Evolutionary conservation across 2,797 vertebrate species (phyloP).

Genomic region (Danionella dracula): DNA sequence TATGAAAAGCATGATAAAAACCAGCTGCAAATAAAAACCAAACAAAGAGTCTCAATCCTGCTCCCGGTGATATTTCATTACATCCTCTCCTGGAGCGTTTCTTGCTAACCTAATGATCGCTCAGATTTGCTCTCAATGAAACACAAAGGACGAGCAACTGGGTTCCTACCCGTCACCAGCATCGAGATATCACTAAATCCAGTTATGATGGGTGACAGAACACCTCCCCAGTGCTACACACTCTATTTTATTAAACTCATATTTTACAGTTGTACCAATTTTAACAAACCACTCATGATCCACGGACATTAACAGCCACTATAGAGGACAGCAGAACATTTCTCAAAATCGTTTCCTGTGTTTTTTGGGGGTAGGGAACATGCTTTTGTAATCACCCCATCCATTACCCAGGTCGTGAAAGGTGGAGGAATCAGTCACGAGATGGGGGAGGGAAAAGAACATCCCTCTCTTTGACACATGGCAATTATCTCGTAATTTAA

Average conservation of each 20-base stretch:
- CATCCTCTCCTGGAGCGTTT: background rate
- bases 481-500: conserved; percentile 9
- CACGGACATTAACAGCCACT: conserved; percentile 10
- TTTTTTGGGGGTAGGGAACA: background rate
- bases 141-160: background rate
- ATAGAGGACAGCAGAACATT: conserved; percentile 1
- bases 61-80: background rate
- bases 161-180: background rate
- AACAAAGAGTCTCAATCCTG: background rate
- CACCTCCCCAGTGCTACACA: background rate
- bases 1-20: no score
- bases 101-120: background rate
- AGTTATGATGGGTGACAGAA: conserved; percentile 5
- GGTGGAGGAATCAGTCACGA: conserved; percentile 32
- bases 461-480: background rate
- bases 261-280: conserved; percentile 28
- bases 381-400: conserved; percentile 43
- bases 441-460: background rate
- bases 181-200: conserved; percentile 20
- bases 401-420: conserved; percentile 36
- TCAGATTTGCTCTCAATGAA: background rate
- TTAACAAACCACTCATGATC: background rate
- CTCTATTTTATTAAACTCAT: conserved; percentile 38
- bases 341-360: background rate
- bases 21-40: background rate